Percentiles rank a stretch among this genome's conserved stretches.
Conservation (phyloP, 1,140 invertebrate genomes). For the Penaeus japonicus region DNA sequence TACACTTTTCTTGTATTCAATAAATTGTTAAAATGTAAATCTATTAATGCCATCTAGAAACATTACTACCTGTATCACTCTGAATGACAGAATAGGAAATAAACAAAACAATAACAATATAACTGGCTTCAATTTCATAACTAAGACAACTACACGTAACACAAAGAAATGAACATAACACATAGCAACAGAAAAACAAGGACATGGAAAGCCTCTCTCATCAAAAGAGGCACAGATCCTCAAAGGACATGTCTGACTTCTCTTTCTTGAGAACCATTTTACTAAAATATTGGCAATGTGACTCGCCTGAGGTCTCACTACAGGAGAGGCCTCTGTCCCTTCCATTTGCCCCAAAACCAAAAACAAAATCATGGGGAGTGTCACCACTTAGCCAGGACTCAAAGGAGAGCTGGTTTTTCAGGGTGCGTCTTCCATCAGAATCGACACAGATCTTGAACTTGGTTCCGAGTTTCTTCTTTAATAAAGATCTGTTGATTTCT, state of each 20-base stretch:
- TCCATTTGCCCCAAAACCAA: slow-evolving; percentile 28
- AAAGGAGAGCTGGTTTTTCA: slow-evolving; percentile 1
- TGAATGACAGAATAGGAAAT: too few relatives aligned
- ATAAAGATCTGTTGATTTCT: neutral
- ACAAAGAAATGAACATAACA: too few relatives aligned
- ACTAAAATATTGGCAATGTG: slow-evolving; percentile 1
- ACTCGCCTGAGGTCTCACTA: neutral
- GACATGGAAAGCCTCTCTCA: neutral
- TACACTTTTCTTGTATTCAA: too few relatives aligned
- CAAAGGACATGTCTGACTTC: slow-evolving; percentile 39
- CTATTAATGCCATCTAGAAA: too few relatives aligned
- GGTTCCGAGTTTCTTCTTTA: neutral
- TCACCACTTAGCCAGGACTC: slow-evolving; percentile 37
- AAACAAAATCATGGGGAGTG: slow-evolving; percentile 31
- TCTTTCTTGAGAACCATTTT: slow-evolving; percentile 28
- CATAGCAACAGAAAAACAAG: too few relatives aligned
- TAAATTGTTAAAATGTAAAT: too few relatives aligned
- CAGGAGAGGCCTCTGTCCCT: neutral
- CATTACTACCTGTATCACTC: too few relatives aligned
- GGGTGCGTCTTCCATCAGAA: neutral
- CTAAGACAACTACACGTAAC: too few relatives aligned
- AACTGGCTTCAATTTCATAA: too few relatives aligned
- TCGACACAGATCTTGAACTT: neutral
- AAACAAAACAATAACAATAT: too few relatives aligned
- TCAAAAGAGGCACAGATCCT: slow-evolving; percentile 41